phyloP scores from a whole-genome alignment of 2,888 invertebrate genomes.

The Allophyes oxyacanthae region DNA sequence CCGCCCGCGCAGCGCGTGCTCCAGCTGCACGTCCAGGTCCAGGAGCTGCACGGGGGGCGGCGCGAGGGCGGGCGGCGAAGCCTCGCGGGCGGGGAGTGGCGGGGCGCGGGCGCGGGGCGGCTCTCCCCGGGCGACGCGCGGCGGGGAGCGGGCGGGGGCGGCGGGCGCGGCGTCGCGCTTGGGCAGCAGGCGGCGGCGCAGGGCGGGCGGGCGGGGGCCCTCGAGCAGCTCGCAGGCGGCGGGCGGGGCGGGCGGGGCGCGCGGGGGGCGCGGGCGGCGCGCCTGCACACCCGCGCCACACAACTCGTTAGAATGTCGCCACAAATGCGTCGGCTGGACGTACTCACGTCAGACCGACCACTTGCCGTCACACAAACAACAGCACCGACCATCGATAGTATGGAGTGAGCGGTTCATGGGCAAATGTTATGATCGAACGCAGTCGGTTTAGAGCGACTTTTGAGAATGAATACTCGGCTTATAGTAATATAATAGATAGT shows the following conservation, averaged over 20 bases:
- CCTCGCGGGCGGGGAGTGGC: slow-evolving; percentile 44
- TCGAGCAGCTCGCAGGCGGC: slow-evolving; percentile 41
- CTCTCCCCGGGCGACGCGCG: slow-evolving; percentile 40
- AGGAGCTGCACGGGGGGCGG: slow-evolving; percentile 44
- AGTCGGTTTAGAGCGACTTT: slow-evolving; percentile 4
- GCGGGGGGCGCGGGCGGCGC: slow-evolving; percentile 39
- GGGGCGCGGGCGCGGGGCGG: slow-evolving; percentile 43
- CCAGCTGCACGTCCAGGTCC: slow-evolving; percentile 70
- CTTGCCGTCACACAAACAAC: slow-evolving; percentile 29
- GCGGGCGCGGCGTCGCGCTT: slow-evolving; percentile 10
- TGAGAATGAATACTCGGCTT: slow-evolving; percentile 36
- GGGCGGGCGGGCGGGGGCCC: slow-evolving; percentile 46
- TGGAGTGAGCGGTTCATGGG: slow-evolving; percentile 4
- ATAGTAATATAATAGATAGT: slow-evolving; percentile 13
- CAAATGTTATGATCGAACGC: background rate
- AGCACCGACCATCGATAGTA: background rate
- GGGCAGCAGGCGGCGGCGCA: slow-evolving; percentile 59
- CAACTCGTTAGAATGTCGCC: slow-evolving; percentile 50
- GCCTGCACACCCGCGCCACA: slow-evolving; percentile 55
- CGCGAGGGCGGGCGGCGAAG: slow-evolving; percentile 54
- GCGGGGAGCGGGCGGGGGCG: slow-evolving; percentile 28
- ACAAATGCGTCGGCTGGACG: slow-evolving; percentile 31
- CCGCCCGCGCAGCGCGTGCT: slow-evolving; percentile 44
- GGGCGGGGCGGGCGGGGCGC: slow-evolving; percentile 45
- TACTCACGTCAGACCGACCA: slow-evolving; percentile 21